Base-by-base conservation (phyloP, 2,113 vertebrate genomes). In the Mirounga angustirostris region DNA sequence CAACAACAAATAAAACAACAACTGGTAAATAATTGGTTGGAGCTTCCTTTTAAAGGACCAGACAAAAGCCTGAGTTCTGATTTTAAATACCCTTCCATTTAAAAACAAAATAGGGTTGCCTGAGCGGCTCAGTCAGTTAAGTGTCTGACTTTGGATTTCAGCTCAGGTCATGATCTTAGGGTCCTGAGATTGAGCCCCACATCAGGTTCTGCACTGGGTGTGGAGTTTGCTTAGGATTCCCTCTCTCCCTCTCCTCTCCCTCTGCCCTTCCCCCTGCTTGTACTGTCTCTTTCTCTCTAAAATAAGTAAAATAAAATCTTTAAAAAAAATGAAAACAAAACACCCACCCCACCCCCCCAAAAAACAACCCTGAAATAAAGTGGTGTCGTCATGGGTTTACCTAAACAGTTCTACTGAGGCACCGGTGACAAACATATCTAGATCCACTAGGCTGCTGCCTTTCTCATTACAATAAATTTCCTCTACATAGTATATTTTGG, bases 41-140 rank as follows among this genome's bases (percentile, higher is more conserved):
- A 26, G 95, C 93, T 95, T 95, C 94, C 67, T 96, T 94, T 74
- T 61, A 84, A 96, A 97, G 3, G 33, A 83, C 21, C 21, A 89
- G 22, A 58, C 4, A 5, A 91, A 96, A 98, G 71, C 18, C 26
- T 93, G 59, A 19, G 14, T 73, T 95, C 52, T 73, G 82, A 9
- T 92, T 85, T 78, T 50, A 89, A 94, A 96, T 80, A 82, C 2
- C 5, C 15, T 73, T 88, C 40, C 52, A 90, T 59, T 73, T 50
- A 65, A 87, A 81, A 97, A 43, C 28, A 52, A 78, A 94, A 76
- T 13, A 83, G 33, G 8, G 67, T 7, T 1, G 8, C 33, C 8
- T 69, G 33, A 33, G 33, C 1, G 8, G 67, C 67, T 69, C 67
- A 69, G 33, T 69, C 65, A n/a, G 63, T 69, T 69, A 69, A 69